Evolutionary conservation across 1,140 invertebrate species (phyloP), one percentile per base, ranked within the genome.

Genomic region (Atta colombica): DNA sequence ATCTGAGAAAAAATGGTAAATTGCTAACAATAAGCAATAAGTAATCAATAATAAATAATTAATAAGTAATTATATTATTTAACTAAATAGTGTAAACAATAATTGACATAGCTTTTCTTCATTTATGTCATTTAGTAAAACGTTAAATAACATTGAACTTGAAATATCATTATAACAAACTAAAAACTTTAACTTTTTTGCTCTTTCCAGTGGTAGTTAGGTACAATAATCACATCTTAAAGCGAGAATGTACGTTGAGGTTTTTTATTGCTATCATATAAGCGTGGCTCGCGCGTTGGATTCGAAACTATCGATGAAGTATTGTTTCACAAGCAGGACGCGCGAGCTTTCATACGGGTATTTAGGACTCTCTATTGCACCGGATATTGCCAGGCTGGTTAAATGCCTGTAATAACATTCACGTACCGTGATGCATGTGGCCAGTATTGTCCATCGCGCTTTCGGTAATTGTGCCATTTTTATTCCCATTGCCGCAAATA

Each of bases 391-490:
- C 55, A 49, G 55, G 25, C 31, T 74, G 80, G 25, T 84, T 18
- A 75, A 84, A 84, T 61, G 69, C 39, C 69, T 35, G 55, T 84
- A 84, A 84, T 84, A 84, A 84, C 55, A 63, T 84, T 84, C 80
- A 21, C 39, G 80, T 61, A 51, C 28, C 55, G 80, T 25, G 69
- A 82, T 74, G 25, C 39, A 31, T 82, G 68, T 16, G 35, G 39
- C 31, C 55, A 53, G n/a, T 51, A 84, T 84, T 75, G 80, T 84
- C n/a, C 71, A 4, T 58, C 45, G 68, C 18, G 53, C 55, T 61
- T 84, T 84, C 25, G 25, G 14, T 84, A 75, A 84, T 63, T 84
- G 69, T 21, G 53, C 35, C 53, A 49, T 84, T 84, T 84, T 75
- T 84, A 35, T 84, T 45, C n/a, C 39, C 28, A 16, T 1, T 16